Evolutionary conservation across 2,113 vertebrate species (phyloP), one percentile per base, ranked within the genome.

Genomic region (Potamarius usumacintae): DNA sequence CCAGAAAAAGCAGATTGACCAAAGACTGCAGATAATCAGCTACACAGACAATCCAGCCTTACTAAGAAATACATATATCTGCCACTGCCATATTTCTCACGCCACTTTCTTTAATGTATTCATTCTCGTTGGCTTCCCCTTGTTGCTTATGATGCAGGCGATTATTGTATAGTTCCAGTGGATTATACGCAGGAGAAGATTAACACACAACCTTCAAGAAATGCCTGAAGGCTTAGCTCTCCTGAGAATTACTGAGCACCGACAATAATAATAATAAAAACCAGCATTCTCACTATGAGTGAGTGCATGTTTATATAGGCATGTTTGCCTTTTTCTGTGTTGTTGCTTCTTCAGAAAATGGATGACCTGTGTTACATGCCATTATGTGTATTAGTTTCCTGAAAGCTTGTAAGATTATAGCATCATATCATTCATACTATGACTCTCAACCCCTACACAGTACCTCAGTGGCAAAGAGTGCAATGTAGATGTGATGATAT

Each of bases 1-100:
- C 82, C 57, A 81, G 85, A 67, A 87, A 42, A 72, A 2, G 7
- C 79, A 58, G 27, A 86, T 71, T 30, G 22, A 20, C 9, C 65
- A 72, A 62, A n/a, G 27, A 72, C 65, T 20, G 34, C 22, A 27
- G 52, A 52, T 71, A 20, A 55, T 80, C n/a, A 82, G 12, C 12
- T 58, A 18, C 65, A 87, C 22, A 82, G 22, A 27, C 34, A 85
- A 10, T 42, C 30, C 20, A 85, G 58, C 18, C 67, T 74, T 58
- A 20, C 34, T 12, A 20, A 10, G 34, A 77, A 58, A 78, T 71
- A 62, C 8, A 60, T 20, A 83, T 20, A 18, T 2, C 25, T 25
- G 25, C 58, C 52, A 48, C 50, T 57, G 53, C 65, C 7, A 58
- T 7, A 82, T 50, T 82, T n/a, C 10, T 67, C 62, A 78, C 10